Evolutionary conservation across 1,140 invertebrate species (phyloP).

Genomic region (Temnothorax longispinosus): DNA sequence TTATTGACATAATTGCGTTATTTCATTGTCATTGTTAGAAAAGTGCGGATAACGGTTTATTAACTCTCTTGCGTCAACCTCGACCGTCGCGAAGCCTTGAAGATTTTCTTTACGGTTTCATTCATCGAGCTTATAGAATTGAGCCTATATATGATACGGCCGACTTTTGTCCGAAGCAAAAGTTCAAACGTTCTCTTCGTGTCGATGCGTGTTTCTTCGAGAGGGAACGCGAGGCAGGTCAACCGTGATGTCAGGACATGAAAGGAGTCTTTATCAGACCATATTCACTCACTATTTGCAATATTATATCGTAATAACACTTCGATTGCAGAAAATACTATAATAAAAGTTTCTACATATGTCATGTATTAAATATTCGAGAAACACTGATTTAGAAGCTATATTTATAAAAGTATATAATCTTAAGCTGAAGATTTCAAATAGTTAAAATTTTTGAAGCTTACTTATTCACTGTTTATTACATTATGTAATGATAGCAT

Average conservation of each 20-base stretch:
- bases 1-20: too few species aligned
- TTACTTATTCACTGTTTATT: too few species aligned
- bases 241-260: constrained; percentile 12
- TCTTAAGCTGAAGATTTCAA: not conserved
- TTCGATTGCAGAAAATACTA: not conserved
- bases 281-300: constrained; percentile 16
- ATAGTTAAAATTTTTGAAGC: not conserved
- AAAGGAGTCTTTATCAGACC: constrained; percentile 32
- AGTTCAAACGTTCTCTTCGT: constrained; percentile 58
- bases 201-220: constrained; percentile 38
- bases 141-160: not conserved
- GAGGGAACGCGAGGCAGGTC: constrained; percentile 57
- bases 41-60: constrained; percentile 18
- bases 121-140: constrained; percentile 59
- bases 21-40: not conserved
- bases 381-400: not conserved
- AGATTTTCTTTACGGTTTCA: constrained; percentile 60
- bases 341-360: not conserved
- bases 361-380: not conserved
- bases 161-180: constrained; percentile 56
- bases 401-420: not conserved
- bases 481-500: not conserved
- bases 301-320: constrained; percentile 10
- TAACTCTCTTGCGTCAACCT: not conserved
- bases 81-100: constrained; percentile 47